These are phyloP conservation scores for Spea multiplicata DNA, from an alignment of 2,113 vertebrate species.

Conservation along the genomic window DNA sequence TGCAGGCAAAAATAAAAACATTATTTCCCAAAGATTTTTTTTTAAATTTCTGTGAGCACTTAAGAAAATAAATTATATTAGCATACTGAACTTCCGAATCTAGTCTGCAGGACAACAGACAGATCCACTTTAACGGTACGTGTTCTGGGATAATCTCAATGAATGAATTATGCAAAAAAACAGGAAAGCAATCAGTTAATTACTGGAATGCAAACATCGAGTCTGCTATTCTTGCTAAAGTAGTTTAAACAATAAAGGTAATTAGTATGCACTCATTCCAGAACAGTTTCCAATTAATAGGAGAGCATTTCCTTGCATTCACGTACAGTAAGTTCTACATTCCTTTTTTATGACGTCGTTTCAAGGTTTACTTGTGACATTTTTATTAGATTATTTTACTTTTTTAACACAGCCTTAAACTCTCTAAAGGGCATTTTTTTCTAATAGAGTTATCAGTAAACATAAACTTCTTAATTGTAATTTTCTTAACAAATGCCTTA, in stretches of 20 bases:
- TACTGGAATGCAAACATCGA: constrained; percentile 41
- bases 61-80: too few relatives aligned
- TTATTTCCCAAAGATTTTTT: too few relatives aligned
- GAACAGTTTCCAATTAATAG: constrained; percentile 34
- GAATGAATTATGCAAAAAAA: constrained; percentile 29
- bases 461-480: too few relatives aligned
- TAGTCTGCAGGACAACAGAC: not conserved
- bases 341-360: not conserved
- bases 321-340: constrained; percentile 10
- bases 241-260: constrained; percentile 43
- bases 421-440: too few relatives aligned
- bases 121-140: not conserved
- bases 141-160: constrained; percentile 4
- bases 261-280: constrained; percentile 36
- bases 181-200: constrained; percentile 45
- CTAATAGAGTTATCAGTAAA: too few relatives aligned
- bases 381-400: too few relatives aligned
- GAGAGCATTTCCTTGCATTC: constrained; percentile 29
- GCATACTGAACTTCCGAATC: too few relatives aligned
- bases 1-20: too few relatives aligned
- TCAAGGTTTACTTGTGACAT: not conserved
- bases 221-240: constrained; percentile 15
- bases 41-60: too few relatives aligned
- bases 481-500: too few relatives aligned
- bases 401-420: too few relatives aligned